These are phyloP conservation scores for Paedocypris micromegethes DNA, from an alignment of 2,797 vertebrate species.

Conservation along the genomic window DNA sequence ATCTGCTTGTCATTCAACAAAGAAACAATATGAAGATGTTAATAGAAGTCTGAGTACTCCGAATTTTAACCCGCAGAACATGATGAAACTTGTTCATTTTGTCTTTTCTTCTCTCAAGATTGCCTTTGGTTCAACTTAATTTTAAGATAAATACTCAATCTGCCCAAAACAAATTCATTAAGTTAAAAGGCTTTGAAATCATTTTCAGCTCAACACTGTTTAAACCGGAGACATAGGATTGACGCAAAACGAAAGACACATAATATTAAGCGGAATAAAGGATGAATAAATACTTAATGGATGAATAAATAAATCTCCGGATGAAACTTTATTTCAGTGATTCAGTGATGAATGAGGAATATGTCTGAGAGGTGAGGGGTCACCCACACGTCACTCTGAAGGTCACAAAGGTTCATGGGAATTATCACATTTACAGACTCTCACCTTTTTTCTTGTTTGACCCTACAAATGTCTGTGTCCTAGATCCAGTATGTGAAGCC, in stretches of 20 bases:
- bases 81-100: slow-evolving; percentile 26
- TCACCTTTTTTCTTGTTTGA: slow-evolving; percentile 28
- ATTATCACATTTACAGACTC: slow-evolving; percentile 21
- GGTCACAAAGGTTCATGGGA: slow-evolving; percentile 33
- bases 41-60: slow-evolving; percentile 33
- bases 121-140: slow-evolving; percentile 25
- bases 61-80: slow-evolving; percentile 26
- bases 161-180: slow-evolving; percentile 1
- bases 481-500: slow-evolving; percentile 26
- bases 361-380: too few species aligned
- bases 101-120: slow-evolving; percentile 33
- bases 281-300: background rate
- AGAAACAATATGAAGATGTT: slow-evolving; percentile 23
- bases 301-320: background rate
- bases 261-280: background rate
- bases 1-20: slow-evolving; percentile 25
- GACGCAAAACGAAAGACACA: slow-evolving; percentile 1
- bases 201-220: too few species aligned
- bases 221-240: background rate
- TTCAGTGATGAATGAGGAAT: too few species aligned
- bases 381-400: too few species aligned
- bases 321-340: background rate
- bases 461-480: slow-evolving; percentile 29
- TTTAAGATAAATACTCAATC: slow-evolving; percentile 20
- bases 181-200: background rate